phyloP scores from a whole-genome alignment of 2,797 vertebrate species.

The Thalassophryne amazonica region DNA sequence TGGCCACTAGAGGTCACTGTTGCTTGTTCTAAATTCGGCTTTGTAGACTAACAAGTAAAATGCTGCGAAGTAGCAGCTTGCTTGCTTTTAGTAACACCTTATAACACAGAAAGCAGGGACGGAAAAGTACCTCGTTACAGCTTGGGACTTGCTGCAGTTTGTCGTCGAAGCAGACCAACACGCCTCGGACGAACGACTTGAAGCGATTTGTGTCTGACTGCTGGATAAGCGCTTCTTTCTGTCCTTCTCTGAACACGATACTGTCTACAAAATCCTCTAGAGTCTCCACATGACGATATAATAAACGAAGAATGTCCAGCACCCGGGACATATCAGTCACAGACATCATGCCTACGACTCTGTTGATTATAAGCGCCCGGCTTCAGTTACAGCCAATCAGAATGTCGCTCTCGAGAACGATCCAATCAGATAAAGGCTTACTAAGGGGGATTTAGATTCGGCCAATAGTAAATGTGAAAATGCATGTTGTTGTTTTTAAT shows the following conservation, averaged over 20 bases:
- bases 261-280: slow-evolving; percentile 62
- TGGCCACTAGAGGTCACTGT: too few relatives aligned
- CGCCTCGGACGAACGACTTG: slow-evolving; percentile 38
- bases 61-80: too few relatives aligned
- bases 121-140: slow-evolving; percentile 58
- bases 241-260: slow-evolving; percentile 64
- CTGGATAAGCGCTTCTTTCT: slow-evolving; percentile 38
- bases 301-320: slow-evolving; percentile 45
- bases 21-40: too few relatives aligned
- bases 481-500: slow-evolving; percentile 19
- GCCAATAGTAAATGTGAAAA: slow-evolving; percentile 23
- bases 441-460: background rate
- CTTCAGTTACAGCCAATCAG: slow-evolving; percentile 28
- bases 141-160: slow-evolving; percentile 62
- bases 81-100: too few relatives aligned
- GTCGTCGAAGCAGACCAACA: slow-evolving; percentile 68
- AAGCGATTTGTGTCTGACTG: slow-evolving; percentile 58
- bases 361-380: slow-evolving; percentile 10
- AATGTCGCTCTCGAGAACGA: rapidly evolving
- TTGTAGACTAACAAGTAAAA: too few relatives aligned
- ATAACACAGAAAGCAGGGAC: too few relatives aligned
- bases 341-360: slow-evolving; percentile 30
- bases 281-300: slow-evolving; percentile 58
- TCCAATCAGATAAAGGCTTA: slow-evolving; percentile 40
- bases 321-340: slow-evolving; percentile 24